Evolutionary conservation across 2,113 vertebrate species (phyloP).

Genomic region (Paracanthobrama guichenoti): DNA sequence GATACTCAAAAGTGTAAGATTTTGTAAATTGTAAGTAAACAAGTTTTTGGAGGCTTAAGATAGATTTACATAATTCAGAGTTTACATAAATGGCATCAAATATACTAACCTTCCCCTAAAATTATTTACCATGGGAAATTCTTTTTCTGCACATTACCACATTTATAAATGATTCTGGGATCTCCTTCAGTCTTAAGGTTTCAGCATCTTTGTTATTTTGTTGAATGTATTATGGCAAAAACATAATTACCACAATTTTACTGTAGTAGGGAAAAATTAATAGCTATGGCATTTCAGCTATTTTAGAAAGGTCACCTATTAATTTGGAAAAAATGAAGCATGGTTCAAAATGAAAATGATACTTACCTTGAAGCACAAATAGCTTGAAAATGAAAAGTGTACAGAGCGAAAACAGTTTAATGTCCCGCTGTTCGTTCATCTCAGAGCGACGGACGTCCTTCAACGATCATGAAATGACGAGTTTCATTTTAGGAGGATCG

Average conservation of each 20-base stretch:
- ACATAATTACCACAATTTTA: not conserved
- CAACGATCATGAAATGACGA: slow-evolving; percentile 75
- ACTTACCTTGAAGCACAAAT: slow-evolving; percentile 88
- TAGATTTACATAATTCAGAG: not conserved
- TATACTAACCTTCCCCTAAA: not conserved
- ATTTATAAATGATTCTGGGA: not conserved
- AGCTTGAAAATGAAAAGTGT: slow-evolving; percentile 84
- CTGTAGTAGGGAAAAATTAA: not conserved
- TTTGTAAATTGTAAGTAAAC: not conserved
- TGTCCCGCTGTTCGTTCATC: slow-evolving; percentile 90
- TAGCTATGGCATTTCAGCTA: too few relatives aligned
- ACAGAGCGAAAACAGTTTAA: slow-evolving; percentile 88
- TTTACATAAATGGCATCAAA: not conserved
- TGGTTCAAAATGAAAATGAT: not conserved
- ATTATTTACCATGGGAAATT: not conserved
- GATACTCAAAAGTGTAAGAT: too few relatives aligned
- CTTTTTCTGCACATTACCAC: not conserved
- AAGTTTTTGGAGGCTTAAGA: not conserved
- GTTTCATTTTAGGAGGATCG: slow-evolving; percentile 62
- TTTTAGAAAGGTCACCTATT: not conserved
- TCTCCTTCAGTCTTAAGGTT: not conserved
- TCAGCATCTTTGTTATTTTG: not conserved
- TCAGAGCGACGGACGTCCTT: slow-evolving; percentile 81
- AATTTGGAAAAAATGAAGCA: not conserved
- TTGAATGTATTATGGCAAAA: not conserved